Percentiles rank a stretch among this genome's conserved stretches.
Evolutionary conservation across 2,797 vertebrate genomes (phyloP).

Genomic region (Xerus rutilus): DNA sequence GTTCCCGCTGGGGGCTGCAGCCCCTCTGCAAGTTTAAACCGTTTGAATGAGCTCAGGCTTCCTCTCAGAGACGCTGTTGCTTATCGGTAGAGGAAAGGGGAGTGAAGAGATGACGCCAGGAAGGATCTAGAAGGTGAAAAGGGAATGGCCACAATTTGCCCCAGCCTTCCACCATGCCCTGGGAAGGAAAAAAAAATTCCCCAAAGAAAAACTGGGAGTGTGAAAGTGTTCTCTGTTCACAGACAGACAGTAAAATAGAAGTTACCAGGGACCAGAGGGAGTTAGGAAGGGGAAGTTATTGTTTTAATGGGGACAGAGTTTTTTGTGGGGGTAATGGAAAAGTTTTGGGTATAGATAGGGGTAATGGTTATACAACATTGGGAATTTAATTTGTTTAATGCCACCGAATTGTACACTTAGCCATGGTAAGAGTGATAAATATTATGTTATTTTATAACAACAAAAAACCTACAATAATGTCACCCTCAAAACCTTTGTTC

Average conservation of each 20-base stretch:
- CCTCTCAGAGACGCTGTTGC: not conserved
- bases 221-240: slow-evolving; percentile 9
- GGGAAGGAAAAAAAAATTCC: not conserved
- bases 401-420: not conserved
- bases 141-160: not conserved
- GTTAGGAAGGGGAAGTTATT: not conserved
- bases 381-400: slow-evolving; percentile 58
- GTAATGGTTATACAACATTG: not conserved
- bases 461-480: not conserved
- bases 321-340: slow-evolving; percentile 25
- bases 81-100: not conserved
- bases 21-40: slow-evolving; percentile 69
- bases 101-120: not conserved
- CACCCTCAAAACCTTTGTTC: not conserved
- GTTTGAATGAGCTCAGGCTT: slow-evolving; percentile 22
- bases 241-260: not conserved
- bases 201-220: not conserved
- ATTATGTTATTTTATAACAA: not conserved
- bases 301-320: not conserved
- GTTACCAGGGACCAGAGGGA: not conserved
- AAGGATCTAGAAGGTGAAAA: not conserved
- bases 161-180: not conserved
- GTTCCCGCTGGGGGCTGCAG: slow-evolving; percentile 71
- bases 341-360: not conserved
- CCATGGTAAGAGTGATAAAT: slow-evolving; percentile 44